phyloP scores from a whole-genome alignment of 2,888 invertebrate genomes.

The Selenia dentaria region DNA sequence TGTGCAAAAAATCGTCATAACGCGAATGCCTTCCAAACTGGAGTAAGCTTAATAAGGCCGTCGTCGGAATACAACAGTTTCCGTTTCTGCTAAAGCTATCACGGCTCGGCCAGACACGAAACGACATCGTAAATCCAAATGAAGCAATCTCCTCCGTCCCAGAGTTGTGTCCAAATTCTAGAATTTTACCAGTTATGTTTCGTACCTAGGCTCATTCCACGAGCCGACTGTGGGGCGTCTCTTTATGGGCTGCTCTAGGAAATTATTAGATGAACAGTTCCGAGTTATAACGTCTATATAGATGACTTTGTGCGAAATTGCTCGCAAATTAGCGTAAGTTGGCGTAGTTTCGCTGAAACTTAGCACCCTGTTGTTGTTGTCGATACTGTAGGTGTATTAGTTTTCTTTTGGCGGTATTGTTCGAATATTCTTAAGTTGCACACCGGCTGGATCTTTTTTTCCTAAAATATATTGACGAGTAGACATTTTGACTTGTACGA shows the following conservation, averaged over 20 bases:
- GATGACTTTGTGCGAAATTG: constrained; percentile 1
- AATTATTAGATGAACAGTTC: constrained; percentile 21
- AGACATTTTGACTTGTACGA: too few relatives aligned
- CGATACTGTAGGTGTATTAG: too few relatives aligned
- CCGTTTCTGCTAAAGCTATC: too few relatives aligned
- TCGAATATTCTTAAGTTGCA: too few relatives aligned
- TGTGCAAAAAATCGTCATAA: too few relatives aligned
- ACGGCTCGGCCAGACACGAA: constrained; percentile 4
- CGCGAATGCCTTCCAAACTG: constrained; percentile 1
- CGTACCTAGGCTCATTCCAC: constrained; percentile 20
- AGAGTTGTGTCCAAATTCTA: constrained; percentile 17
- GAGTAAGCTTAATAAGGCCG: constrained; percentile 1
- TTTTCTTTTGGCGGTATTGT: too few relatives aligned
- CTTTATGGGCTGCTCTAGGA: constrained; percentile 13
- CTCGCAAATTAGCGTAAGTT: too few relatives aligned
- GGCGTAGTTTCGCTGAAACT: too few relatives aligned
- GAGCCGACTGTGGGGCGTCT: constrained; percentile 7
- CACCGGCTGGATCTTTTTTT: too few relatives aligned
- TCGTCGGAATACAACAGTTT: background rate
- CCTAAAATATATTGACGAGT: too few relatives aligned
- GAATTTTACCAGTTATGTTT: constrained; percentile 28
- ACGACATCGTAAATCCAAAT: constrained; percentile 24
- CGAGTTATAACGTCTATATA: constrained; percentile 6
- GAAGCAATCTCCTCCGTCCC: constrained; percentile 19
- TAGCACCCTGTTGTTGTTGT: too few relatives aligned